Evolutionary conservation across 2,888 invertebrate genomes (phyloP).

Genomic region (Galeopsomyia nigrocyanea): DNA sequence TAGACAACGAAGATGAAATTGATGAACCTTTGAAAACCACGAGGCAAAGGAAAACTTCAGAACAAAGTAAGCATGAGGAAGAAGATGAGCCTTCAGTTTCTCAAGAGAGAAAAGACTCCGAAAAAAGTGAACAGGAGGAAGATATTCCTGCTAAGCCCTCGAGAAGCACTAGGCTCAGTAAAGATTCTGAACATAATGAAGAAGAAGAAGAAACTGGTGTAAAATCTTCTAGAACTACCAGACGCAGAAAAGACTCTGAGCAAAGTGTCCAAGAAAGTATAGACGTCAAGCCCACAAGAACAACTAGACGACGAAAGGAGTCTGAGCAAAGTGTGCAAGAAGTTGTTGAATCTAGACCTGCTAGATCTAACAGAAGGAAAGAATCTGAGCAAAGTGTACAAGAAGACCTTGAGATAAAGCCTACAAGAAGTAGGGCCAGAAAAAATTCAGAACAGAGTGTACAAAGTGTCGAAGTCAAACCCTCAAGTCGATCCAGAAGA

Average conservation of each 20-base stretch:
- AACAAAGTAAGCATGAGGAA: constrained; percentile 16
- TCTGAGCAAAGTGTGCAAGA: not conserved
- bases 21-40: constrained; percentile 17
- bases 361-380: constrained; percentile 19
- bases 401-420: not conserved
- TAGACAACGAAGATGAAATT: constrained; percentile 2
- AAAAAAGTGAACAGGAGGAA: constrained; percentile 18
- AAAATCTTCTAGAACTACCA: constrained; percentile 28
- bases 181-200: constrained; percentile 32
- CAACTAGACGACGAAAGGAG: not conserved
- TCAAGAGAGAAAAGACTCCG: constrained; percentile 15
- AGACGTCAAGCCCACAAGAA: not conserved
- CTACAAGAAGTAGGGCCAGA: constrained; percentile 1
- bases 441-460: constrained; percentile 26
- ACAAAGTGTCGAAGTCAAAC: constrained; percentile 12
- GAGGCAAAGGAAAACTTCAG: constrained; percentile 36
- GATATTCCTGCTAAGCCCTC: too few relatives aligned
- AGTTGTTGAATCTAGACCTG: constrained; percentile 20
- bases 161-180: not conserved
- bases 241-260: constrained; percentile 45
- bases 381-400: constrained; percentile 1
- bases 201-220: constrained; percentile 7
- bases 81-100: not conserved
- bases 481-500: constrained; percentile 9
- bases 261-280: constrained; percentile 33